Evolutionary conservation across 2,113 vertebrate genomes (phyloP).

Genomic region (Grallaria varia): DNA sequence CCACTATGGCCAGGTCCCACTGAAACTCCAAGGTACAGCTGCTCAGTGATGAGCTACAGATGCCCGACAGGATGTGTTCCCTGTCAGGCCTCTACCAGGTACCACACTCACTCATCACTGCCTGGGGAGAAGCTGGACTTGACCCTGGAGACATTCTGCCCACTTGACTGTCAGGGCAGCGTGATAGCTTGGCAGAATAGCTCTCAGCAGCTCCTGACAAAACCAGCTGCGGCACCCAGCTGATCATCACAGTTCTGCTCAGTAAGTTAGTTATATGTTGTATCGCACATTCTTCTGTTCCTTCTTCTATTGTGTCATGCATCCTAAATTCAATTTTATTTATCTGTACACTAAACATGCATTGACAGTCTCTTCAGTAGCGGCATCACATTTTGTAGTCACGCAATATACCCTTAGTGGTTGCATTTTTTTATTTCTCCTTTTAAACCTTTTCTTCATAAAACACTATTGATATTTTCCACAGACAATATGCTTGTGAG

Average conservation of each 20-base stretch:
- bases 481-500: neutral
- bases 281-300: neutral
- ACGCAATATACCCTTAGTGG: neutral
- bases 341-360: neutral
- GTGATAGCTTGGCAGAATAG: neutral
- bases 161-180: neutral
- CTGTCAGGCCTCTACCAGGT: fast-evolving
- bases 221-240: neutral
- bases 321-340: neutral
- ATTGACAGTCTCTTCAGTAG: neutral
- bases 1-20: neutral
- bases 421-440: neutral
- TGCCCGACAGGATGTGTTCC: neutral
- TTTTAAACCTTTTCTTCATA: neutral
- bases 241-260: neutral
- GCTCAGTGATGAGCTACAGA: neutral
- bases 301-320: neutral
- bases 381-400: neutral
- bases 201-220: neutral
- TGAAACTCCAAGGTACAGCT: neutral
- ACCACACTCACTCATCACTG: fast-evolving
- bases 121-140: neutral
- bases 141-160: neutral
- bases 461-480: neutral
- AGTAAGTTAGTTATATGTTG: neutral